Conservation (phyloP, 2,797 vertebrate species). For the Chanos chanos region DNA sequence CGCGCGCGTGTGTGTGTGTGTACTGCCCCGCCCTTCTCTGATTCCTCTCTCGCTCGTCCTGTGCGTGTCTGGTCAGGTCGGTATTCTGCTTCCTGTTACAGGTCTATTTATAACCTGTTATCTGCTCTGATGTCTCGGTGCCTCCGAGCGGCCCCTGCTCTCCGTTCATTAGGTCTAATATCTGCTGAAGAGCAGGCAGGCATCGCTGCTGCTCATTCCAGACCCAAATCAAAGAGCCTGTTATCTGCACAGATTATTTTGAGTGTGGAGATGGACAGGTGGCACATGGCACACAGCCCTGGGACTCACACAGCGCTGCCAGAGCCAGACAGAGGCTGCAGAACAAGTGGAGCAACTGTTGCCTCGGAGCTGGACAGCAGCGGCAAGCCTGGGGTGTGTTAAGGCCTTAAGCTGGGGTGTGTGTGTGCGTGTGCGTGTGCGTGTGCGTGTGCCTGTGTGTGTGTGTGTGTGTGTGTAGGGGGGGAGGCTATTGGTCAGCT, state of each 20-base stretch:
- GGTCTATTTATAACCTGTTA: conserved; percentile 21
- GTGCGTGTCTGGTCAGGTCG: conserved; percentile 2
- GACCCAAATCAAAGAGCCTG: conserved; percentile 46
- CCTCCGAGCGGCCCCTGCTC: conserved; percentile 16
- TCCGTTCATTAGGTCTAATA: conserved; percentile 15
- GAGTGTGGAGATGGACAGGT: background rate
- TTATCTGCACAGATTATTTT: conserved; percentile 44
- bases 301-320: background rate
- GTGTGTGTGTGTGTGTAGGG: no score
- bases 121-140: conserved; percentile 17
- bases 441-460: conserved; percentile 1
- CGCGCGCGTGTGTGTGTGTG: no score
- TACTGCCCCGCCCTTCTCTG: background rate
- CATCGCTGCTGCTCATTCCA: background rate
- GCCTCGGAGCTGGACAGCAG: background rate
- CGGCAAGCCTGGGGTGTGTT: background rate
- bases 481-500: conserved; percentile 26
- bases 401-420: background rate
- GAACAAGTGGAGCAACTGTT: conserved; percentile 6
- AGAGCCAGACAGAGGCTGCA: no score
- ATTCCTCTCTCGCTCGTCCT: background rate
- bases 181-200: background rate
- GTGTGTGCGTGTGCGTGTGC: conserved; percentile 1
- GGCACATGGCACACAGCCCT: background rate
- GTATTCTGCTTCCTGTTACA: conserved; percentile 11